These are phyloP conservation scores for Gorsachius magnificus DNA, from an alignment of 2,797 vertebrate genomes.

Conservation along the genomic window DNA sequence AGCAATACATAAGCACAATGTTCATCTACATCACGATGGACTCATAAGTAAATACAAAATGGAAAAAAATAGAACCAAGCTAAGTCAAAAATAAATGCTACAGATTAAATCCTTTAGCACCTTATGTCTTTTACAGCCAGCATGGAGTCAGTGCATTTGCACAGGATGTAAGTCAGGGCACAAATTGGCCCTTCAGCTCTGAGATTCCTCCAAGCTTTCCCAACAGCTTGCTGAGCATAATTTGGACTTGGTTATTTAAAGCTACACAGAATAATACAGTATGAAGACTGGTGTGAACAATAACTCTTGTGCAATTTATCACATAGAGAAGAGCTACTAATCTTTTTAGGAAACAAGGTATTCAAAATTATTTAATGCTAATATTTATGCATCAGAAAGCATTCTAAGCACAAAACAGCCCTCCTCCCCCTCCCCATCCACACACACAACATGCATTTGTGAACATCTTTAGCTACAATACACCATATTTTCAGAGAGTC, in stretches of 20 bases:
- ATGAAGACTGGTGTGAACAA: constrained; percentile 70
- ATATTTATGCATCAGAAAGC: constrained; percentile 79
- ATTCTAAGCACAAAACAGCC: constrained; percentile 59
- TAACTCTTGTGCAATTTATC: constrained; percentile 81
- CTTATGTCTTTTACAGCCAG: not conserved
- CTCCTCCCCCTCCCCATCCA: not conserved
- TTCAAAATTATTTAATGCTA: constrained; percentile 81
- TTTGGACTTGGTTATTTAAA: constrained; percentile 78
- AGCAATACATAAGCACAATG: not conserved
- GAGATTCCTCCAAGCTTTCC: constrained; percentile 64
- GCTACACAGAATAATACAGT: constrained; percentile 68
- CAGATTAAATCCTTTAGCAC: not conserved
- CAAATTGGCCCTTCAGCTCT: constrained; percentile 55
- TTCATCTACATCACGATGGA: not conserved
- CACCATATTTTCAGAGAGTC: constrained; percentile 66
- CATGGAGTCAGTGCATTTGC: not conserved
- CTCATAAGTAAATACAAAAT: not conserved
- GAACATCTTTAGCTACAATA: constrained; percentile 55
- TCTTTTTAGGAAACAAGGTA: constrained; percentile 80
- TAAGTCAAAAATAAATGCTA: constrained; percentile 1
- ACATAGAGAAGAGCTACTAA: constrained; percentile 77
- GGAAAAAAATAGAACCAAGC: not conserved
- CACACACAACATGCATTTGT: constrained; percentile 16
- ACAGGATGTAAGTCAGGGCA: constrained; percentile 51
- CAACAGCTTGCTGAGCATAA: constrained; percentile 68